Evolutionary conservation across 1,140 invertebrate species (phyloP), one percentile per base, ranked within the genome.

Genomic region (Tetragonula clypearis): DNA sequence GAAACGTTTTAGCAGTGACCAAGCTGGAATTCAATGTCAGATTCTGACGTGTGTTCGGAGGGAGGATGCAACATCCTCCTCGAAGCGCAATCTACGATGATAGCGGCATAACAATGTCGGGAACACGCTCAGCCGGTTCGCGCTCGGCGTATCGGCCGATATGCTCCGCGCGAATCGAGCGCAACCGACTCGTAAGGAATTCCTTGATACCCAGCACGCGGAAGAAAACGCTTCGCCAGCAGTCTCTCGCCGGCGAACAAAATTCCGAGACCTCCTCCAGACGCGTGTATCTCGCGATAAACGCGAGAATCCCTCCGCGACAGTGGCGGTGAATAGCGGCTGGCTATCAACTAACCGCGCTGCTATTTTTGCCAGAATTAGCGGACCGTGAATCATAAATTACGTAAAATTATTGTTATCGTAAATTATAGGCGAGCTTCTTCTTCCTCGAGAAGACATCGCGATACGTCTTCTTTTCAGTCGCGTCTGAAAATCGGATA

Each of bases 151-250:
- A 65, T 75, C 75, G 19, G 19, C 41, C 19, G 80, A 72, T 86
- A 76, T 9, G 30, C 17, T 66, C 8, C n/a, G 11, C 11, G 19
- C 14, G 74, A 41, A 80, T 79, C 84, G 66, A 81, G 66, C 68
- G 55, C n/a, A 78, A 79, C 19, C 80, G 15, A 82, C 49, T 79
- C 68, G n/a, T 73, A 56, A 72, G 73, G 73, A 85, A 89, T 89
- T 87, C 71, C 87, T 83, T 80, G 86, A 84, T 87, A 85, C 41
- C 30, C n/a, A 23, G 14, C 21, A 26, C 17, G 11, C 11, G 1
- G 58, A 35, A 55, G 76, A 65, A 87, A 89, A 83, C 30, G 68
- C 86, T 87, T 80, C 72, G 58, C 69, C 69, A 79, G 60, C 88
- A 62, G n/a, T 53, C 26, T 35, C 65, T 60, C 60, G 74, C 58